Percentiles rank a stretch among this genome's conserved stretches.
phyloP scores from a whole-genome alignment of 2,113 vertebrate genomes.

The Nibea coibor region DNA sequence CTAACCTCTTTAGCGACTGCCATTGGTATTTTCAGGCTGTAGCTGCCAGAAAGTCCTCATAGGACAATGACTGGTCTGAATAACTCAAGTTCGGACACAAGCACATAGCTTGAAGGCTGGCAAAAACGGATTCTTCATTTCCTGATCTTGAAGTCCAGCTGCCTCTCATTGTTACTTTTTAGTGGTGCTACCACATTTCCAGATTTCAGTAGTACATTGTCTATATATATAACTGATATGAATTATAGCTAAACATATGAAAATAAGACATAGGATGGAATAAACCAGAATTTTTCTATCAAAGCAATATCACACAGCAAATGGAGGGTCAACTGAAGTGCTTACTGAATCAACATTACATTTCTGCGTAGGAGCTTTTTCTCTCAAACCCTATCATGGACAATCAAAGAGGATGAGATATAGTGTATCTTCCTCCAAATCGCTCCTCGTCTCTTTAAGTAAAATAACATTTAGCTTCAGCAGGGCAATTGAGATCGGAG shows the following conservation, averaged over 20 bases:
- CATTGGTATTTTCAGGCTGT: no score
- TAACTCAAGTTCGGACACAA: no score
- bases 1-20: no score
- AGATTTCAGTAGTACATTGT: not conserved
- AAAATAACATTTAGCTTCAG: constrained; percentile 54
- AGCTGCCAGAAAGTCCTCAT: no score
- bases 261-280: not conserved
- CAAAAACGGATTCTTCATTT: no score
- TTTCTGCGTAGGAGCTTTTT: constrained; percentile 10
- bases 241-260: not conserved
- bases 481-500: constrained; percentile 62
- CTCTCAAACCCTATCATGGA: not conserved
- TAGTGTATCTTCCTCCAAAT: constrained; percentile 31
- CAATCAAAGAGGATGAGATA: constrained; percentile 25
- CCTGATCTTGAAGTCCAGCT: no score
- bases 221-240: not conserved
- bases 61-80: no score
- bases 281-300: not conserved
- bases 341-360: not conserved
- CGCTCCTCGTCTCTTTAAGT: constrained; percentile 19
- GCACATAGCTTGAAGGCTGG: no score
- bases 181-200: not conserved
- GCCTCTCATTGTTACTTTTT: no score
- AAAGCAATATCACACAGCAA: not conserved
- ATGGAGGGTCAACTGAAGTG: constrained; percentile 14